A percentile compares a stretch with the other conserved stretches of the same genome.
phyloP scores from a whole-genome alignment of 2,797 vertebrate genomes.

The Champsocephalus gunnari region DNA sequence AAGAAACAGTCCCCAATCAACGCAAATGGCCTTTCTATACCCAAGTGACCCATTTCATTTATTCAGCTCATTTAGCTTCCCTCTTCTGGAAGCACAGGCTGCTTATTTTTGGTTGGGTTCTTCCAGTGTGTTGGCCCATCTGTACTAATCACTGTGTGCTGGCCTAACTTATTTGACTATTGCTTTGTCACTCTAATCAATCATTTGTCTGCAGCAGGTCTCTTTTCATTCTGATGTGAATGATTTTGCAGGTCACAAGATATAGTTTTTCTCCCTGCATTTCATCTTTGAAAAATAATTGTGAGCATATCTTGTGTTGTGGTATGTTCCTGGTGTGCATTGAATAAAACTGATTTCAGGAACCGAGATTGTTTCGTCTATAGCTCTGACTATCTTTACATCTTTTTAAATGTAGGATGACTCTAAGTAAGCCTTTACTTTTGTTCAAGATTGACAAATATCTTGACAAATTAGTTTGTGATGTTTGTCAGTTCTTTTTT shows the following conservation, averaged over 20 bases:
- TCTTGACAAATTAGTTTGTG: background rate
- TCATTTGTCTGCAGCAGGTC: constrained; percentile 16
- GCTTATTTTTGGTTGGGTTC: constrained; percentile 45
- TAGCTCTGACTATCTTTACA: background rate
- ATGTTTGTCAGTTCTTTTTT: background rate
- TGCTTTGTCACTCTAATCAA: constrained; percentile 27
- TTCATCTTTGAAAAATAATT: constrained; percentile 11
- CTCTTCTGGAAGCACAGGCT: constrained; percentile 43
- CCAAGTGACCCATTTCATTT: constrained; percentile 62
- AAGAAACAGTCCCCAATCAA: constrained; percentile 53
- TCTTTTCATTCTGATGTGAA: constrained; percentile 18
- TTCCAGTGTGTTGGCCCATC: constrained; percentile 45
- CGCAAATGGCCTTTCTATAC: constrained; percentile 41
- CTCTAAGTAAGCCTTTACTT: background rate
- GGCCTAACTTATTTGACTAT: constrained; percentile 27
- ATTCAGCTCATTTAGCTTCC: constrained; percentile 59
- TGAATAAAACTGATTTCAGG: constrained; percentile 5
- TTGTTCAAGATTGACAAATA: background rate
- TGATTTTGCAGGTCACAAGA: background rate
- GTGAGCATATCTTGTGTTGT: background rate
- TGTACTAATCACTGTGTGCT: constrained; percentile 47
- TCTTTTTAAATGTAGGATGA: background rate
- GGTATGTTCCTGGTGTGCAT: background rate
- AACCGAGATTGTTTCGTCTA: background rate
- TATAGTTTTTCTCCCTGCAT: constrained; percentile 8